Evolutionary conservation across 1,140 invertebrate genomes (phyloP).

Genomic region (Drosophila busckii): DNA sequence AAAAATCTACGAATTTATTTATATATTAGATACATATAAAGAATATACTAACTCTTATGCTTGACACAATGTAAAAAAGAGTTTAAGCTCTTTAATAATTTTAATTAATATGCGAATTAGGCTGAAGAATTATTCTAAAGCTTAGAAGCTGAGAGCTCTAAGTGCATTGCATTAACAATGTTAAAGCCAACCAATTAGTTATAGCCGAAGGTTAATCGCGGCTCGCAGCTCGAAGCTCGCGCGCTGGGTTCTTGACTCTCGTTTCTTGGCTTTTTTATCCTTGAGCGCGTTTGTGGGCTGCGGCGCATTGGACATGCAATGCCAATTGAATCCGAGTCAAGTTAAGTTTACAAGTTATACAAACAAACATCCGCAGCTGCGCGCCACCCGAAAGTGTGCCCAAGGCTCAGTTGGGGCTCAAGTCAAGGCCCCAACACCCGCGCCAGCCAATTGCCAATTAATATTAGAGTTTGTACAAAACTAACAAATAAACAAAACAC

Average conservation of each 20-base stretch:
- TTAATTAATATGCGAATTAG: no score
- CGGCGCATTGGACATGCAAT: constrained; percentile 34
- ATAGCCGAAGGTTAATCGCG: constrained; percentile 27
- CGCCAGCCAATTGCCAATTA: constrained; percentile 1
- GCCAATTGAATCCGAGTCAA: constrained; percentile 27
- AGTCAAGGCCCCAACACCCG: constrained; percentile 41
- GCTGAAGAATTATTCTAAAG: no score
- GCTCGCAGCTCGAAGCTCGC: no score
- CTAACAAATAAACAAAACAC: neutral
- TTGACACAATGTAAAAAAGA: no score
- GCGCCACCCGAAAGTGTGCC: no score
- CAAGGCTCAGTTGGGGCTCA: constrained; percentile 6
- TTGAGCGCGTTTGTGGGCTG: constrained; percentile 44
- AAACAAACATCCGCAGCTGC: no score
- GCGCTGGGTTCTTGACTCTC: constrained; percentile 2
- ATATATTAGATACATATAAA: no score
- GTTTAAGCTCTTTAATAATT: no score
- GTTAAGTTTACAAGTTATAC: constrained; percentile 4
- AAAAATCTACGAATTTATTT: no score
- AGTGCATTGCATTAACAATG: no score
- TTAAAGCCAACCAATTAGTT: constrained; percentile 25
- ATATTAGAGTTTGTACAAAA: neutral
- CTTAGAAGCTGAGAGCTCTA: no score
- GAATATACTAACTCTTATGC: no score
- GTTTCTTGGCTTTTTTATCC: constrained; percentile 10